A percentile compares a stretch with the other conserved stretches of the same genome.
phyloP scores from a whole-genome alignment of 2,888 invertebrate species.

The Habroteleia sp. region DNA sequence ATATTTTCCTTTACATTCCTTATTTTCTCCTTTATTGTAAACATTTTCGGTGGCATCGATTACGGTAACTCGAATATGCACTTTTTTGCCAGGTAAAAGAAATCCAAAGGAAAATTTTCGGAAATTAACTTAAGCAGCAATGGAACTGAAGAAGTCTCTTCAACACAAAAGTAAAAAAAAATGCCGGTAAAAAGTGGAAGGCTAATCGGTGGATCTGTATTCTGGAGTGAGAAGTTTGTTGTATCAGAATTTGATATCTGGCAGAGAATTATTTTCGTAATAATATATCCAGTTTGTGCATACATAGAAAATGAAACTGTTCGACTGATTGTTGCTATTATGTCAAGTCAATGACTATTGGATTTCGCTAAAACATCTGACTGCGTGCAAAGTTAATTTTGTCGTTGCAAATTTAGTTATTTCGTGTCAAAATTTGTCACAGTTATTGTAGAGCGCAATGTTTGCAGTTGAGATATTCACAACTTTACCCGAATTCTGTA shows the following conservation, averaged over 20 bases:
- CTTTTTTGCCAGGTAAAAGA: slow-evolving; percentile 29
- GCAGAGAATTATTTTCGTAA: too few relatives aligned
- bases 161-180: slow-evolving; percentile 15
- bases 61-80: slow-evolving; percentile 35
- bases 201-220: not conserved
- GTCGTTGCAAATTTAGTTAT: too few relatives aligned
- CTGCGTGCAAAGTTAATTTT: too few relatives aligned
- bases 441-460: too few relatives aligned
- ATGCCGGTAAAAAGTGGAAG: slow-evolving; percentile 1
- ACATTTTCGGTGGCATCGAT: slow-evolving; percentile 9
- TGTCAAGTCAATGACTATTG: too few relatives aligned
- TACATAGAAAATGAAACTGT: too few relatives aligned
- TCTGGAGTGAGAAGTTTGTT: not conserved
- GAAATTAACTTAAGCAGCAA: slow-evolving; percentile 34
- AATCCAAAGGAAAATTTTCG: slow-evolving; percentile 2
- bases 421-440: too few relatives aligned
- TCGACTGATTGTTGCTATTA: too few relatives aligned
- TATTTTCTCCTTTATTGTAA: not conserved
- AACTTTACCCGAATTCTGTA: too few relatives aligned
- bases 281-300: too few relatives aligned
- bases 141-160: slow-evolving; percentile 10
- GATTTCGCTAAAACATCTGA: too few relatives aligned
- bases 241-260: not conserved
- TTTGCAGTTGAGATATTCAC: too few relatives aligned
- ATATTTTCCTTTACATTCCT: not conserved